Conservation (phyloP, 1,140 invertebrate genomes). For the Drosophila varians region DNA sequence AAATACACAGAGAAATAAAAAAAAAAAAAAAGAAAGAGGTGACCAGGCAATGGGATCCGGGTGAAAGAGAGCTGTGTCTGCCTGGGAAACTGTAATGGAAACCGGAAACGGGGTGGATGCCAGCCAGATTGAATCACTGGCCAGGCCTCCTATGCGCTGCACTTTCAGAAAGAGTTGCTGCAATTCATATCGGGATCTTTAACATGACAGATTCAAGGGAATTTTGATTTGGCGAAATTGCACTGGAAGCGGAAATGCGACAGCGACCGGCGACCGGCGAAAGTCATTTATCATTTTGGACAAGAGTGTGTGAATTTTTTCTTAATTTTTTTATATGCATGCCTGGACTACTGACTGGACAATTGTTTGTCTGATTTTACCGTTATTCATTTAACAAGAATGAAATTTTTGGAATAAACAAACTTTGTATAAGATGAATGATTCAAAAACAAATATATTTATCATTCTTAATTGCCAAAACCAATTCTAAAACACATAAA, state of each 20-base stretch:
- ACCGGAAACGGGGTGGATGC: conserved; percentile 80
- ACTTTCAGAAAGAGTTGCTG: conserved; percentile 21
- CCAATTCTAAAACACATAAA: too few species aligned
- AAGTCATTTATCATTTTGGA: conserved; percentile 66
- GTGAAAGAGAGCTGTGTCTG: conserved; percentile 7
- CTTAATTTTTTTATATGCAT: conserved; percentile 4
- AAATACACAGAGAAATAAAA: not conserved
- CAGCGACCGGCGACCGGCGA: conserved; percentile 9
- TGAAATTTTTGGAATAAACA: not conserved
- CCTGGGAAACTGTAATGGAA: conserved; percentile 61
- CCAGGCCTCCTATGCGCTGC: conserved; percentile 31
- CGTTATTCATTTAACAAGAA: conserved; percentile 67
- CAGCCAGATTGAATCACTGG: conserved; percentile 80
- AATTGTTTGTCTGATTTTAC: conserved; percentile 64
- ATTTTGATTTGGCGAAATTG: conserved; percentile 73
- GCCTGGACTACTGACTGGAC: conserved; percentile 17
- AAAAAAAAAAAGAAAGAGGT: conserved; percentile 17
- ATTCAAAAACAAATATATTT: not conserved
- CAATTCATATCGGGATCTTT: conserved; percentile 61
- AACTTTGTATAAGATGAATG: not conserved
- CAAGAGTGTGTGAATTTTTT: conserved; percentile 30
- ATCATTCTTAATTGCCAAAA: too few species aligned
- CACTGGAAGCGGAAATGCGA: conserved; percentile 61
- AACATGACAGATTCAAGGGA: conserved; percentile 69
- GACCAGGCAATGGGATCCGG: conserved; percentile 14